phyloP scores from a whole-genome alignment of 2,888 invertebrate genomes.

The Ischnus inquisitorius region DNA sequence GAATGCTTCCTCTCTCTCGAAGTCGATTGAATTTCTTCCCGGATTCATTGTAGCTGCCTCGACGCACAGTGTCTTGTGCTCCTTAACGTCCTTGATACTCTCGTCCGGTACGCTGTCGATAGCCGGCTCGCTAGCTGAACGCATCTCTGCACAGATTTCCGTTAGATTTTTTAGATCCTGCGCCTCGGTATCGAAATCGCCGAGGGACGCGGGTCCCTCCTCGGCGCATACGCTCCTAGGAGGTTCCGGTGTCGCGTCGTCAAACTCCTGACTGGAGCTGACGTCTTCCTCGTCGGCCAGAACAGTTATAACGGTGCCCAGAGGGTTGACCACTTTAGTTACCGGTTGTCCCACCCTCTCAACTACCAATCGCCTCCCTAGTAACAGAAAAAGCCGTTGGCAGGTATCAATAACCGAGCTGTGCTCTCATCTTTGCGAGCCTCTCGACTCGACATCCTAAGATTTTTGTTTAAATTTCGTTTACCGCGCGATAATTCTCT shows the following conservation, averaged over 20 bases:
- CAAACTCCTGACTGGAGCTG: slow-evolving; percentile 80
- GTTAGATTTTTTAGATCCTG: slow-evolving; percentile 81
- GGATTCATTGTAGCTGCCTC: slow-evolving; percentile 75
- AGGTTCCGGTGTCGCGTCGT: slow-evolving; percentile 75
- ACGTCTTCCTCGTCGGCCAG: slow-evolving; percentile 84
- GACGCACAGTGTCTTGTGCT: slow-evolving; percentile 79
- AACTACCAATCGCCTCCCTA: slow-evolving; percentile 88
- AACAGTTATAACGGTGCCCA: slow-evolving; percentile 90
- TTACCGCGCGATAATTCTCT: background rate
- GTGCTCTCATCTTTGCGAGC: slow-evolving; percentile 68
- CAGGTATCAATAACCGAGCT: slow-evolving; percentile 86
- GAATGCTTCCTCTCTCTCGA: slow-evolving; percentile 80
- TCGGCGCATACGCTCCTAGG: slow-evolving; percentile 82
- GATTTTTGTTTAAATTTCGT: background rate
- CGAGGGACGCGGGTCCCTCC: slow-evolving; percentile 82
- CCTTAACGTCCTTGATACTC: slow-evolving; percentile 80
- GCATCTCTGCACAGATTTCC: slow-evolving; percentile 84
- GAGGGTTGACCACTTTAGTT: slow-evolving; percentile 91
- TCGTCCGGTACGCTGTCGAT: slow-evolving; percentile 82
- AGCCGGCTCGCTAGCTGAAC: slow-evolving; percentile 81
- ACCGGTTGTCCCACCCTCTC: slow-evolving; percentile 86
- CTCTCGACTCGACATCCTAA: slow-evolving; percentile 56
- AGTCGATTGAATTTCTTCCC: slow-evolving; percentile 76
- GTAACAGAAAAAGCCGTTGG: slow-evolving; percentile 94
- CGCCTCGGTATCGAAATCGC: slow-evolving; percentile 79